A percentile compares a stretch with the other conserved stretches of the same genome.
These are phyloP conservation scores for human (Homo sapiens) DNA, from an alignment of 2,113 vertebrate genomes.

Conservation along the genomic window GRCh38 chr7:91640501-91641000, in stretches of 20 bases:
- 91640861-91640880: not conserved
- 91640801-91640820: not conserved
- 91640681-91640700: not conserved
- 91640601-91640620: not conserved
- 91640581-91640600: slow-evolving; percentile 1
- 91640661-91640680: not conserved
- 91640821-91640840: not conserved
- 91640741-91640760: not conserved
- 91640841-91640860: not conserved
- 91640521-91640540: not conserved
- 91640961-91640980: not conserved
- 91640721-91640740: not conserved
- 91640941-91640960: not conserved
- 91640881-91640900: not conserved
- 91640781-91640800: not conserved
- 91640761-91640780: not conserved
- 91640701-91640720: not conserved
- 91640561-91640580: not conserved
- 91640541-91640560: not conserved
- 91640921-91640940: not conserved
- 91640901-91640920: not conserved
- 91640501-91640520: not conserved
- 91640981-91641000: not conserved
- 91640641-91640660: not conserved
- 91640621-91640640: not conserved